A percentile compares a stretch with the other conserved stretches of the same genome.
phyloP scores from a whole-genome alignment of 2,113 vertebrate species.

The Lepisosteus oculatus region DNA sequence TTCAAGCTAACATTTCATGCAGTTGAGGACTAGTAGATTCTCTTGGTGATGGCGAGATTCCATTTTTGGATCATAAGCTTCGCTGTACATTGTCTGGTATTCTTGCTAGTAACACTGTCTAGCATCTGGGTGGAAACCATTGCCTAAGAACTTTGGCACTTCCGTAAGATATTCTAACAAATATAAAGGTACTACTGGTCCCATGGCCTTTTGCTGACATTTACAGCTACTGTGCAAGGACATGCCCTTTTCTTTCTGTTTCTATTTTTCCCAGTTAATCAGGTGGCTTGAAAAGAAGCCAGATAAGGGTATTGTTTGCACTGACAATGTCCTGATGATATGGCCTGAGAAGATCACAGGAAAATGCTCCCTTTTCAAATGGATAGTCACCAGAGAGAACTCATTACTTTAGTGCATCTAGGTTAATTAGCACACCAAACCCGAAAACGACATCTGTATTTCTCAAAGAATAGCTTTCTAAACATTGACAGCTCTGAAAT shows the following conservation, averaged over 20 bases:
- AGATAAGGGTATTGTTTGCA: slow-evolving; percentile 87
- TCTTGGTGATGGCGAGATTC: no score
- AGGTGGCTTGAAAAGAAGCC: slow-evolving; percentile 81
- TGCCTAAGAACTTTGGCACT: slow-evolving; percentile 3
- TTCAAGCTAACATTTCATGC: neutral
- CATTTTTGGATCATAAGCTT: no score
- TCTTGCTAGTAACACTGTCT: slow-evolving; percentile 16
- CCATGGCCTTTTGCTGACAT: slow-evolving; percentile 80
- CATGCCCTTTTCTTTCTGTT: slow-evolving; percentile 77
- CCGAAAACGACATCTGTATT: slow-evolving; percentile 32
- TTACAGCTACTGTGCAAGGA: slow-evolving; percentile 76
- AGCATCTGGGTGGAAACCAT: slow-evolving; percentile 14
- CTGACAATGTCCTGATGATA: slow-evolving; percentile 82
- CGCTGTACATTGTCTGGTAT: neutral
- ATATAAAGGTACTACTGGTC: slow-evolving; percentile 57
- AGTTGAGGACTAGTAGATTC: neutral
- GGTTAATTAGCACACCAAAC: slow-evolving; percentile 65
- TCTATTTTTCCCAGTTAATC: slow-evolving; percentile 81
- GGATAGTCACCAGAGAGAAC: slow-evolving; percentile 70
- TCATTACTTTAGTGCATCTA: slow-evolving; percentile 73
- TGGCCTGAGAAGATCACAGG: slow-evolving; percentile 63
- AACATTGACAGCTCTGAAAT: slow-evolving; percentile 8
- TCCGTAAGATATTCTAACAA: slow-evolving; percentile 49
- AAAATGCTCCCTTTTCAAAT: slow-evolving; percentile 61
- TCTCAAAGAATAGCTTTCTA: slow-evolving; percentile 13